These are phyloP conservation scores for Tympanoctomys barrerae DNA, from an alignment of 2,797 vertebrate species.

Conservation along the genomic window DNA sequence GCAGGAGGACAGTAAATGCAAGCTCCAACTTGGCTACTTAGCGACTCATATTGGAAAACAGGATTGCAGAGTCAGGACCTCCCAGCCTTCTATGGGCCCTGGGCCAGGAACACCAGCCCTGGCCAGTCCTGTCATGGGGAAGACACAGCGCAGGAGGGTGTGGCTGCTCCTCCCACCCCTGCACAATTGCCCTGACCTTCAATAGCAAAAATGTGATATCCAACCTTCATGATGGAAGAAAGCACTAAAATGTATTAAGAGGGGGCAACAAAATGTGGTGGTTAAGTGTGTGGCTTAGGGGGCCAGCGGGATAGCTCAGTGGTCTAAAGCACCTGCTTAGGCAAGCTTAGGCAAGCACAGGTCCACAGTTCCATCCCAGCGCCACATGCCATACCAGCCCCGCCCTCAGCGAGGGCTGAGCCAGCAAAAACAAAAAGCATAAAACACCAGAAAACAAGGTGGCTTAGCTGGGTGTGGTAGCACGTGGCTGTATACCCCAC, in stretches of 20 bases:
- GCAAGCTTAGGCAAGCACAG: no score
- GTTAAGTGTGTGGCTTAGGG: neutral
- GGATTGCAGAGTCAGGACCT: neutral
- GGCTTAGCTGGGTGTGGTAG: neutral
- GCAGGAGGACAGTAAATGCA: neutral
- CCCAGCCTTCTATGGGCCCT: neutral
- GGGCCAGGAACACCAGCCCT: neutral
- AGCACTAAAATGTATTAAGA: neutral
- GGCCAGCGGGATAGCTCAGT: no score
- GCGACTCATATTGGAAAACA: neutral
- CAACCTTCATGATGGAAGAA: neutral
- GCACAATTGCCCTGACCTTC: neutral
- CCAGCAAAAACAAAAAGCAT: no score
- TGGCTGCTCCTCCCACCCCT: neutral
- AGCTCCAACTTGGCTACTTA: neutral
- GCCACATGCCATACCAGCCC: no score
- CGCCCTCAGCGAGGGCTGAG: no score
- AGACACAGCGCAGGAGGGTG: neutral
- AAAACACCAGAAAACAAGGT: neutral
- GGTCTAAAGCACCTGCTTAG: no score
- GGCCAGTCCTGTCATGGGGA: rapidly evolving
- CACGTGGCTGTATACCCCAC: neutral
- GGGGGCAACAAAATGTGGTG: neutral
- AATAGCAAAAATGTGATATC: neutral
- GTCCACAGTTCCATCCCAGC: no score